Evolutionary conservation across 2,113 vertebrate species (phyloP).

Genomic region (Lontra canadensis): DNA sequence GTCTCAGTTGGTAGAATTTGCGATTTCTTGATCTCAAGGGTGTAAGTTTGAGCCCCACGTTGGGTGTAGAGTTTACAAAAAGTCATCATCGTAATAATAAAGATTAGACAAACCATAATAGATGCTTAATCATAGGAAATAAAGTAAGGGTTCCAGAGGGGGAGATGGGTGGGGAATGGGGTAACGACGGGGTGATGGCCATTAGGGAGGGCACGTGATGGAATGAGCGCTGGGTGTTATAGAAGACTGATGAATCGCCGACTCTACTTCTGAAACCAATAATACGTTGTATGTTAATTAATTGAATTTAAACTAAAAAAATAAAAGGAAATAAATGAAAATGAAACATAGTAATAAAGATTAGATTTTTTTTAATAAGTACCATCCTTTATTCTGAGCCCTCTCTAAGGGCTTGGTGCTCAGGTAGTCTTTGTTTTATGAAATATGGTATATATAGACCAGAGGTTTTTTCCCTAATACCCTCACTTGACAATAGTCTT

Average conservation of each 20-base stretch:
- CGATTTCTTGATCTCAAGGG: not conserved
- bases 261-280: not conserved
- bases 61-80: not conserved
- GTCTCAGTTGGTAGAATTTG: not conserved
- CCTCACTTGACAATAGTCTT: conserved; percentile 5
- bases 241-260: not conserved
- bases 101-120: not conserved
- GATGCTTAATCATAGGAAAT: not conserved
- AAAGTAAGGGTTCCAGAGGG: not conserved
- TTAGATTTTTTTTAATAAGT: not conserved
- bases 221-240: not conserved
- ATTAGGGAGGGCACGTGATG: not conserved
- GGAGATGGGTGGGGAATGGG: not conserved
- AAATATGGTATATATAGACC: not conserved
- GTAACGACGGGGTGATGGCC: not conserved
- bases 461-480: conserved; percentile 63
- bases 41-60: not conserved
- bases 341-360: not conserved
- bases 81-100: not conserved
- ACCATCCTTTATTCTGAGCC: not conserved
- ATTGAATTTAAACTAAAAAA: not conserved
- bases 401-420: not conserved
- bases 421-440: conserved; percentile 31
- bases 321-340: not conserved
- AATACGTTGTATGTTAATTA: not conserved